Evolutionary conservation across 2,888 invertebrate genomes (phyloP).

Genomic region (Tridacna gigas): DNA sequence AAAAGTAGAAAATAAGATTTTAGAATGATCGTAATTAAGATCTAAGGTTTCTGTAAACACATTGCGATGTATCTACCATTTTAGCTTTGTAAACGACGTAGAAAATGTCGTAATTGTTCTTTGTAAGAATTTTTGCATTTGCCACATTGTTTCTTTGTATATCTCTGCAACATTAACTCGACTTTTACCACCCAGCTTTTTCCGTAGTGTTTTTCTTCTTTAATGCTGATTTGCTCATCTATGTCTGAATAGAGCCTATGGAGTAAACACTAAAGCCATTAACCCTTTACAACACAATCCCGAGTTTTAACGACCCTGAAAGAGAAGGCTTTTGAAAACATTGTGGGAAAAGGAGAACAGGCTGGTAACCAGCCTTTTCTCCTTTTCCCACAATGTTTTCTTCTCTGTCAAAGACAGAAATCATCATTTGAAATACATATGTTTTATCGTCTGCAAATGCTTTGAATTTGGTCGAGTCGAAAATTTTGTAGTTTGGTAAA

Average conservation of each 20-base stretch:
- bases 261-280: too few species aligned
- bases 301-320: not conserved
- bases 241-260: too few species aligned
- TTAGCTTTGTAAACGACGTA: not conserved
- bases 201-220: too few species aligned
- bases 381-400: not conserved
- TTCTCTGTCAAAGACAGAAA: too few species aligned
- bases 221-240: too few species aligned
- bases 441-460: too few species aligned
- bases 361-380: not conserved
- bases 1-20: not conserved
- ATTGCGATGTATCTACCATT: not conserved
- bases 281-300: not conserved
- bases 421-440: too few species aligned
- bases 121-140: not conserved
- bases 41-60: not conserved
- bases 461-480: too few species aligned
- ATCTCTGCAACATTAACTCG: too few species aligned
- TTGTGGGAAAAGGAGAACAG: slow-evolving; percentile 7
- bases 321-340: not conserved
- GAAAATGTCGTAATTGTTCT: not conserved
- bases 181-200: too few species aligned
- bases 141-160: not conserved
- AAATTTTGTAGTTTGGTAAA: too few species aligned
- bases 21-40: not conserved